Evolutionary conservation across 2,113 vertebrate species (phyloP).

Genomic region (Phalacrocorax pelagicus): DNA sequence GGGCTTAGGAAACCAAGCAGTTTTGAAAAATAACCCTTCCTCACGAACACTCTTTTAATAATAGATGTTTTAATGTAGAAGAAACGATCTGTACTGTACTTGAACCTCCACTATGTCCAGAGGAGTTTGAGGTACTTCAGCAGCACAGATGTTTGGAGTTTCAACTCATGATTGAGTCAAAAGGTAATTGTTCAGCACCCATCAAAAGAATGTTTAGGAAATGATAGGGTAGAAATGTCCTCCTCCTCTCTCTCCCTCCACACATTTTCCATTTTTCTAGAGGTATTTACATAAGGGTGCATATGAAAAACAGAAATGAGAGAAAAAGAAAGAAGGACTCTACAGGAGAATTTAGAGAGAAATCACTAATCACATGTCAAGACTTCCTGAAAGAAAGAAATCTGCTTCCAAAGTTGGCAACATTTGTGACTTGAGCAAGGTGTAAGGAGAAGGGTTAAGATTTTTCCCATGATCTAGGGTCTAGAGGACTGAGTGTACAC

Average conservation of each 20-base stretch:
- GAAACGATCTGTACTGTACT: not conserved
- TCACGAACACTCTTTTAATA: not conserved
- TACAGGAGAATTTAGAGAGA: not conserved
- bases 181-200: not conserved
- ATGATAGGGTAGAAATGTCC: not conserved
- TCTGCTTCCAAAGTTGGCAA: rapidly evolving
- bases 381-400: not conserved
- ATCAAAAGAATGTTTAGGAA: not conserved
- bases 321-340: not conserved
- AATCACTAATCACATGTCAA: not conserved
- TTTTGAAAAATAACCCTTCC: not conserved
- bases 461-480: not conserved
- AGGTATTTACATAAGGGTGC: rapidly evolving
- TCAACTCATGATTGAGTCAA: not conserved
- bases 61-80: not conserved
- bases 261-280: not conserved
- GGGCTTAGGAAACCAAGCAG: not conserved
- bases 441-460: not conserved
- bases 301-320: not conserved
- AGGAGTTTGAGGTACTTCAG: not conserved
- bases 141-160: not conserved
- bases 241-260: not conserved
- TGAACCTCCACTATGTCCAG: not conserved
- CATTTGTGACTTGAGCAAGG: not conserved
- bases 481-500: not conserved